Percentiles rank a stretch among this genome's conserved stretches.
Evolutionary conservation across 2,113 vertebrate genomes (phyloP).

Genomic region (Xiphophorus hellerii): DNA sequence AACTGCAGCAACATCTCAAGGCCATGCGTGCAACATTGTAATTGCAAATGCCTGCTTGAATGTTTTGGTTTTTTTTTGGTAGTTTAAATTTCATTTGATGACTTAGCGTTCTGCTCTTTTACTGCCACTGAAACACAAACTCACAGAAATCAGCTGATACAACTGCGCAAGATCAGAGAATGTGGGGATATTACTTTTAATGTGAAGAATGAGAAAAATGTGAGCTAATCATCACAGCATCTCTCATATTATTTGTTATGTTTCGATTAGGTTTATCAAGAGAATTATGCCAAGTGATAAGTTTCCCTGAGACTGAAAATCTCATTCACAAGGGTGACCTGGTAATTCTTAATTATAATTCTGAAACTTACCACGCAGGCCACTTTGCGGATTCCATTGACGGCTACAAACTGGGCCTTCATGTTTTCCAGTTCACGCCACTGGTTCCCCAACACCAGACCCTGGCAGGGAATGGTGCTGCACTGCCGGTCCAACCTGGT

Average conservation of each 20-base stretch:
- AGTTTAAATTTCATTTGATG: no score
- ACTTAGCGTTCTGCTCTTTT: no score
- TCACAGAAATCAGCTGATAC: no score
- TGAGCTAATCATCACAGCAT: neutral
- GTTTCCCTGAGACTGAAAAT: neutral
- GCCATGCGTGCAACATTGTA: no score
- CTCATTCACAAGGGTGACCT: neutral
- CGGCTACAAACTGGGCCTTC: constrained; percentile 95
- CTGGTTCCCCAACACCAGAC: constrained; percentile 87
- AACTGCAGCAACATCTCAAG: no score
- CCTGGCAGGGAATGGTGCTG: constrained; percentile 78
- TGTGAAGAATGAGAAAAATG: neutral
- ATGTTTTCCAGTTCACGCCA: constrained; percentile 94
- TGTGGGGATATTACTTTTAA: neutral
- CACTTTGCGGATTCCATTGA: constrained; percentile 95
- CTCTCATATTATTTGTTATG: no score
- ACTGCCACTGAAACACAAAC: no score
- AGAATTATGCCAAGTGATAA: neutral
- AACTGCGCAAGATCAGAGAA: no score
- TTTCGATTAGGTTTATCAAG: no score
- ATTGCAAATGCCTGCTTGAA: no score
- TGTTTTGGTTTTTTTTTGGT: no score
- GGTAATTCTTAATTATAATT: neutral
- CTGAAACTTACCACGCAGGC: constrained; percentile 88
- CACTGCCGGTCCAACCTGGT: constrained; percentile 89